phyloP scores from a whole-genome alignment of 2,797 vertebrate genomes.

The Betta splendens region DNA sequence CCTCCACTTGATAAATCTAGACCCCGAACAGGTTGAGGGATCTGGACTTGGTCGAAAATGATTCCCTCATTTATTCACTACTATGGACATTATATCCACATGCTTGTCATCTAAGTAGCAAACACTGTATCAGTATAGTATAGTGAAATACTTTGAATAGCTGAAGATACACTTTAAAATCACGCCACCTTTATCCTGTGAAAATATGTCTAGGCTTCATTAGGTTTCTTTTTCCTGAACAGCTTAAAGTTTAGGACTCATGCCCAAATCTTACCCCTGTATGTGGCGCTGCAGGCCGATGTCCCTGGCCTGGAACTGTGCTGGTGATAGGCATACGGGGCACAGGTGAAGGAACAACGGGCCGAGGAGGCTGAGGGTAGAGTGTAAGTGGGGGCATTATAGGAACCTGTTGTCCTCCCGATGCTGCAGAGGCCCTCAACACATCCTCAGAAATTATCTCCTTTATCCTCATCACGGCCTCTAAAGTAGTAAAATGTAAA shows the following conservation, averaged over 20 bases:
- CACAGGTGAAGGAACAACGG: constrained; percentile 48
- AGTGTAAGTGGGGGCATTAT: constrained; percentile 80
- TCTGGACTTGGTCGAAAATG: no score
- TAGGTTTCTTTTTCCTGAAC: no score
- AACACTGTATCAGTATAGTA: no score
- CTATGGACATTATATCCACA: no score
- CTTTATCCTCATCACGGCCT: constrained; percentile 83
- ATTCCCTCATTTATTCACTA: no score
- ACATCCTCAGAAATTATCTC: constrained; percentile 84
- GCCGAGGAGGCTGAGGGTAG: constrained; percentile 80
- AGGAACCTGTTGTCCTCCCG: constrained; percentile 73
- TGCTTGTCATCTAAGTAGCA: no score
- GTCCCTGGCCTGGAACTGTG: constrained; percentile 63
- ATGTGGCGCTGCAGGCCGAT: constrained; percentile 80
- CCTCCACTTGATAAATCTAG: constrained; percentile 63
- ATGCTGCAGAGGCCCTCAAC: constrained; percentile 69
- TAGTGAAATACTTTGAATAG: no score
- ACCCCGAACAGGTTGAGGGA: not conserved
- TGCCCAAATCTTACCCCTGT: constrained; percentile 71
- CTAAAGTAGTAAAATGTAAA: constrained; percentile 56
- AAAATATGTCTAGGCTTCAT: not conserved
- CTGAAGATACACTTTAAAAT: no score
- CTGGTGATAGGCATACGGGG: constrained; percentile 58
- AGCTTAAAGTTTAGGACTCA: not conserved
- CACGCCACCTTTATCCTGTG: no score